A percentile compares a stretch with the other conserved stretches of the same genome.
Evolutionary conservation across 2,888 invertebrate genomes (phyloP).

Genomic region (Himalopsyche japonica): DNA sequence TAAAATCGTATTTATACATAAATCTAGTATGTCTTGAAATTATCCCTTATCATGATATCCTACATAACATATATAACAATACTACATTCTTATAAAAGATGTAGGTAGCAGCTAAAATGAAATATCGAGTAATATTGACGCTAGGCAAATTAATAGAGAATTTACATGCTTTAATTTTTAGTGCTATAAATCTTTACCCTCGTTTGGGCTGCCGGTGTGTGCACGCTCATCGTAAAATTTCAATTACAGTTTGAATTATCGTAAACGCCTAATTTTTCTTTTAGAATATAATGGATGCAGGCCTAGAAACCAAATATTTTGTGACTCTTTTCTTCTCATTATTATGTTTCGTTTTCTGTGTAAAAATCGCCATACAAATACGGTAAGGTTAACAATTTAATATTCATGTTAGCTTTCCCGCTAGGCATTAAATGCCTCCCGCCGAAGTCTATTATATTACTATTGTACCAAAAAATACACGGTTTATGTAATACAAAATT

Average conservation of each 20-base stretch:
- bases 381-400: conserved; percentile 2
- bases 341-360: background rate
- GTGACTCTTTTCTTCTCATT: background rate
- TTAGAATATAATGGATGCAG: background rate
- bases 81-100: no score
- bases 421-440: background rate
- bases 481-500: background rate
- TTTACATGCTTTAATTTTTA: no score
- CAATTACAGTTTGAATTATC: background rate
- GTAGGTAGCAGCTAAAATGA: no score
- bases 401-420: background rate
- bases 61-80: no score
- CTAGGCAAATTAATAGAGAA: no score
- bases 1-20: no score
- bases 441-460: background rate
- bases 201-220: background rate
- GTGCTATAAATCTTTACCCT: no score
- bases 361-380: background rate
- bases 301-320: background rate
- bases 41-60: no score
- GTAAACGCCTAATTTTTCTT: background rate
- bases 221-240: background rate
- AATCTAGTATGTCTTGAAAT: no score
- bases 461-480: background rate
- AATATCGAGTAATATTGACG: no score